Percentiles rank a stretch among this genome's conserved stretches.
Conservation (phyloP, 2,888 invertebrate species). For the Malachius bipustulatus region DNA sequence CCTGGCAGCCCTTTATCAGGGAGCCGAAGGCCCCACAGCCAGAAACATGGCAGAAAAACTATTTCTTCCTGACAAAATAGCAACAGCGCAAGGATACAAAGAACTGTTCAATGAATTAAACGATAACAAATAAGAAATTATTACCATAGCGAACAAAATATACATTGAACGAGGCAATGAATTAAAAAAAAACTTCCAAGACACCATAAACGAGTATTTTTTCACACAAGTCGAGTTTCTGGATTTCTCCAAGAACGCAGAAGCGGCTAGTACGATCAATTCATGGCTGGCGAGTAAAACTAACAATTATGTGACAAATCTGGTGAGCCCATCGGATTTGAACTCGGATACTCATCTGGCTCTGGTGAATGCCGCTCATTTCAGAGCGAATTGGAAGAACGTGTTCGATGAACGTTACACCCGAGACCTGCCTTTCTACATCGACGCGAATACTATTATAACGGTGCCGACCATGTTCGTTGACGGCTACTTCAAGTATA, state of each 20-base stretch:
- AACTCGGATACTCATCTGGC: slow-evolving; percentile 23
- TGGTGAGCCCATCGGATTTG: slow-evolving; percentile 23
- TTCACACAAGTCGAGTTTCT: slow-evolving; percentile 43
- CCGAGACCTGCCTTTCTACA: too few relatives aligned
- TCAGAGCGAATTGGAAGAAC: slow-evolving; percentile 27
- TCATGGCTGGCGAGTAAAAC: slow-evolving; percentile 32
- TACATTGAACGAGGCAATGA: slow-evolving; percentile 45
- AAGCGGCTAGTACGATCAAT: slow-evolving; percentile 28
- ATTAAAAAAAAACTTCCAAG: slow-evolving; percentile 43
- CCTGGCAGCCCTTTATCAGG: slow-evolving; percentile 27
- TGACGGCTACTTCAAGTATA: too few relatives aligned
- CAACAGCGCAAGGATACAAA: slow-evolving; percentile 15
- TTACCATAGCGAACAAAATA: slow-evolving; percentile 40
- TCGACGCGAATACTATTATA: too few relatives aligned
- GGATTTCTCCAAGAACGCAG: slow-evolving; percentile 20
- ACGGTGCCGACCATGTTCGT: too few relatives aligned
- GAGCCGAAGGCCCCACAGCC: slow-evolving; percentile 28
- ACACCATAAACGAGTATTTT: slow-evolving; percentile 48
- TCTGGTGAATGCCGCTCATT: slow-evolving; percentile 31
- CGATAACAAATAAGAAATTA: slow-evolving; percentile 17
- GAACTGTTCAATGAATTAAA: slow-evolving; percentile 20
- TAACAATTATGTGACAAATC: slow-evolving; percentile 28
- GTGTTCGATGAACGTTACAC: too few relatives aligned
- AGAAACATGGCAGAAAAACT: slow-evolving; percentile 23
- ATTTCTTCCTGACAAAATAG: slow-evolving; percentile 19